Evolutionary conservation across 2,888 invertebrate genomes (phyloP), one percentile per base, ranked within the genome.

Genomic region (Plagodis dolabraria): DNA sequence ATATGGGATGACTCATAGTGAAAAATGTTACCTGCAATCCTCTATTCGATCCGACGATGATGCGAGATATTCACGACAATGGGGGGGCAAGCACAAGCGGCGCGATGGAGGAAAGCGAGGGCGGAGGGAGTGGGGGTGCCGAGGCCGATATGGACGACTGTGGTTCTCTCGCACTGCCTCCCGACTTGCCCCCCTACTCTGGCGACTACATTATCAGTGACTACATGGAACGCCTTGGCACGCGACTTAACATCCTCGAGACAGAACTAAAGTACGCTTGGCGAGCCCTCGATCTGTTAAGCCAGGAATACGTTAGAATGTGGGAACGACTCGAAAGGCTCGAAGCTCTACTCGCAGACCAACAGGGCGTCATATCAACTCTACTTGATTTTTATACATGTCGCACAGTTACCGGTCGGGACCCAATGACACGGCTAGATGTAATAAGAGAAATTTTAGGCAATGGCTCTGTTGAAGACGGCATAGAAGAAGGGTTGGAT

Each of bases 301-400:
- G 97, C 43, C 97, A 97, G 77, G 98, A 98, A 82, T 98, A 98
- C 78, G 96, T 98, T 53, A 96, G 97, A 83, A 98, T 98, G 96
- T 98, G 98, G 98, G 97, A 97, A 77, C 94, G 98, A 47, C 91
- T 98, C 62, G 98, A 98, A 79, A 97, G 98, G 83, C 91, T 98
- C 35, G 98, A 98, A 82, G 95, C 96, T 33, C 94, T 98, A 63
- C 94, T 98, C 5, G 95, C 96, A 83, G 98, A 98, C 80, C 98
- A 98, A 84, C 98, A 98, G 83, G 96, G 96, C 71, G 97, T 98
- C 46, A 97, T 98, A 74, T 95, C 96, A 53, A 98, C 98, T 80
- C 93, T 98, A 76, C 94, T 98, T 79, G 96, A 96, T 80, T 96
- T 96, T 86, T 96, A 96, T 82, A 94, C 95, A 0, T 92, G 92